phyloP scores from a whole-genome alignment of 2,113 vertebrate species.

The Desmodus rotundus region DNA sequence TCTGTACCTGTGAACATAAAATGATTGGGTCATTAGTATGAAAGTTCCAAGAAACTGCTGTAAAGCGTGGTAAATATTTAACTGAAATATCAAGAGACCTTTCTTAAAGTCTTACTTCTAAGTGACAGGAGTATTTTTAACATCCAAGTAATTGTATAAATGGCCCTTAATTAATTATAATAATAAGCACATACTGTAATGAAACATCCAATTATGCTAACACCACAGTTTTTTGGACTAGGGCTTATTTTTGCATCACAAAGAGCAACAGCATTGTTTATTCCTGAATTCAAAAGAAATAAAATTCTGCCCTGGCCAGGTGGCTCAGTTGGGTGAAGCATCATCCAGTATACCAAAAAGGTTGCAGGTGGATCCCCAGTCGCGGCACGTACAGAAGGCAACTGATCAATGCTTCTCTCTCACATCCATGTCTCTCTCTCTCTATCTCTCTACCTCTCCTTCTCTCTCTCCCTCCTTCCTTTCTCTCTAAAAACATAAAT shows the following conservation, averaged over 20 bases:
- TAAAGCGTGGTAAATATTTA: slow-evolving; percentile 54
- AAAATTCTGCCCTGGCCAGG: neutral
- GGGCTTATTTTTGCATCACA: neutral
- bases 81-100: slow-evolving; percentile 11
- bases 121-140: neutral
- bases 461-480: too few species aligned
- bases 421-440: too few species aligned
- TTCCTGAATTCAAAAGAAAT: slow-evolving; percentile 18
- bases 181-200: neutral
- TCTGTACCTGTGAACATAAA: neutral
- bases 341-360: too few species aligned
- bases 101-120: slow-evolving; percentile 5
- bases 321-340: too few species aligned
- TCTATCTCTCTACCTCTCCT: too few species aligned
- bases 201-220: neutral
- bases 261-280: neutral
- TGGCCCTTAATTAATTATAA: neutral
- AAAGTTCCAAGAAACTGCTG: neutral
- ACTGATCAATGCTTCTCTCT: too few species aligned
- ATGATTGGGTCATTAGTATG: neutral
- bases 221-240: neutral
- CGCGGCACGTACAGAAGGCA: too few species aligned
- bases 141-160: neutral
- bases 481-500: too few species aligned
- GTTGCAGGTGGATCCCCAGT: too few species aligned